Evolutionary conservation across 2,797 vertebrate species (phyloP).

Genomic region (Enteromius trimaculatus): DNA sequence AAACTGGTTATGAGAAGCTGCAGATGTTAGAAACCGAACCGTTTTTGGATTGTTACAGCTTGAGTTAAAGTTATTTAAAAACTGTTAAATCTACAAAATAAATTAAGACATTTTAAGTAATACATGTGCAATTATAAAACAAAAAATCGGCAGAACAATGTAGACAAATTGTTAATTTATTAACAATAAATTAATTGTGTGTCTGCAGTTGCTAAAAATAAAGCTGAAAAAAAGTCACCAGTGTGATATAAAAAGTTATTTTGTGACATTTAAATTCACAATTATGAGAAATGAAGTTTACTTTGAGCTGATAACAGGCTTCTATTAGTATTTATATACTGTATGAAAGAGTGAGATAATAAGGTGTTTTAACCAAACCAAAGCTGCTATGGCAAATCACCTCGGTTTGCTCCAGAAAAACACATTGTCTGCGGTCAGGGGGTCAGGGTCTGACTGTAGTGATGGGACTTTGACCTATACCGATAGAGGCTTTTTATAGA

Average conservation of each 20-base stretch:
- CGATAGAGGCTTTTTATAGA: conserved; percentile 56
- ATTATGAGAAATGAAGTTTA: neutral
- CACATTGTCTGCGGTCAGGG: conserved; percentile 54
- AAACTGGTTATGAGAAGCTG: neutral
- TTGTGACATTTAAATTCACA: conserved; percentile 1
- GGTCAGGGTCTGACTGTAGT: conserved; percentile 58
- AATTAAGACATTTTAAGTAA: neutral
- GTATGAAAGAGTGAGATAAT: neutral
- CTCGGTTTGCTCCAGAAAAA: conserved; percentile 17
- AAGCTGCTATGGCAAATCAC: conserved; percentile 36
- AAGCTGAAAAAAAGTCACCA: neutral
- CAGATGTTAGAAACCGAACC: neutral
- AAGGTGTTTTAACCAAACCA: conserved; percentile 19
- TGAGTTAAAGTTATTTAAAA: neutral
- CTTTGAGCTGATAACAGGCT: neutral
- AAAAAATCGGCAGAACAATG: neutral
- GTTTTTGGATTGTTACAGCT: neutral
- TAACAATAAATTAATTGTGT: neutral
- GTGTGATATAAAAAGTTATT: neutral
- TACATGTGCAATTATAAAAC: neutral
- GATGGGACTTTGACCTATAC: conserved; percentile 71
- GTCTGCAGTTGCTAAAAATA: neutral
- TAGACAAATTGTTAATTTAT: neutral
- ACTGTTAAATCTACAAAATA: neutral
- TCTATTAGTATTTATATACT: conserved; percentile 1